phyloP scores from a whole-genome alignment of 2,113 vertebrate species.

The Ceyx cyanopectus region DNA sequence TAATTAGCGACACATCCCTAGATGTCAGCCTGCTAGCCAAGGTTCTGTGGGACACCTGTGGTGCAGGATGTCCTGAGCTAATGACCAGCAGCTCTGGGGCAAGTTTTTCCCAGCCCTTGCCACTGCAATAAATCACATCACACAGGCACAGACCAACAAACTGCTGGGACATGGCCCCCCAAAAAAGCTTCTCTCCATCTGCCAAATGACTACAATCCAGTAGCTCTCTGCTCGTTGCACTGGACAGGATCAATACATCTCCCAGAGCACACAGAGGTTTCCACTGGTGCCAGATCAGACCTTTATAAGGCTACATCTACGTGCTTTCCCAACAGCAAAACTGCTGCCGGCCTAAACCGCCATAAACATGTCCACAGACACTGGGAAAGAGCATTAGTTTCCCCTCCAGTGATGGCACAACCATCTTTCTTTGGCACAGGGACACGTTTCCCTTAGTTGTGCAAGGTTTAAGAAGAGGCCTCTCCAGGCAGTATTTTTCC shows the following conservation, averaged over 20 bases:
- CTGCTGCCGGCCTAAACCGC: background rate
- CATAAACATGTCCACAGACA: background rate
- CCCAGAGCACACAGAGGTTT: background rate
- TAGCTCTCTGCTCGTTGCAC: background rate
- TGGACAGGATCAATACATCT: background rate
- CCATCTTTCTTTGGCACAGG: background rate
- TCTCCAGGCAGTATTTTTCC: background rate
- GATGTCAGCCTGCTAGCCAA: background rate
- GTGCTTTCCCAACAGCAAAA: background rate
- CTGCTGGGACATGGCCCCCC: fast-evolving
- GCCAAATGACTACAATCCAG: background rate
- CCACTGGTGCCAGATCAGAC: background rate
- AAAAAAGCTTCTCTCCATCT: background rate
- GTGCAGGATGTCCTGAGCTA: slow-evolving; percentile 1
- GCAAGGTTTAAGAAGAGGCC: background rate
- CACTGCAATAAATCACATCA: background rate
- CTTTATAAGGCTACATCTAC: background rate
- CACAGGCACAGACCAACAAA: background rate
- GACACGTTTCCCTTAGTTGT: background rate
- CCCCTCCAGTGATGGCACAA: background rate
- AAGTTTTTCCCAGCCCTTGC: background rate
- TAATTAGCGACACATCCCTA: slow-evolving; percentile 64
- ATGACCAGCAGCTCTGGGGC: background rate
- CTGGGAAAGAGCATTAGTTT: fast-evolving
- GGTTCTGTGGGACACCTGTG: background rate